Percentiles rank a stretch among this genome's conserved stretches.
Conservation (phyloP, 2,888 invertebrate species). For the Opisthograptis luteolata region DNA sequence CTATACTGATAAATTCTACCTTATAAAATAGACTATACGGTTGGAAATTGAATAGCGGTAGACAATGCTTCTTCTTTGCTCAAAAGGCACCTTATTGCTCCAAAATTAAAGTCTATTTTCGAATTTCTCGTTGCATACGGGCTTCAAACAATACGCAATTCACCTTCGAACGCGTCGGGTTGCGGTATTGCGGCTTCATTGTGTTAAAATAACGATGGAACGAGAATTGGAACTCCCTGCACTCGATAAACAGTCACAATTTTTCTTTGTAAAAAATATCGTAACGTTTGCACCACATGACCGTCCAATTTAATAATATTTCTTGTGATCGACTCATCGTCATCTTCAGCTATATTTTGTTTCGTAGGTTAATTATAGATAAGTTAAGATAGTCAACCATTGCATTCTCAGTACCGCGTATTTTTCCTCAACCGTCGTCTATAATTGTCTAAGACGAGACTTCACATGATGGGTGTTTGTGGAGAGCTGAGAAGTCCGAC, state of each 20-base stretch:
- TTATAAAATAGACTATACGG: slow-evolving; percentile 42
- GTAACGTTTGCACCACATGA: too few relatives aligned
- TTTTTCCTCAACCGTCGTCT: slow-evolving; percentile 63
- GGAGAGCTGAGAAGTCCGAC: slow-evolving; percentile 79
- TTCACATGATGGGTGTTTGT: slow-evolving; percentile 73
- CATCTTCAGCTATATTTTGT: not conserved
- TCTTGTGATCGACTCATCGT: not conserved
- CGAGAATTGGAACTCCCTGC: slow-evolving; percentile 71
- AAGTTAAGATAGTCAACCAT: too few relatives aligned
- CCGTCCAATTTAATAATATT: too few relatives aligned
- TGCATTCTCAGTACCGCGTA: slow-evolving; percentile 37
- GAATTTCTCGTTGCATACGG: slow-evolving; percentile 76
- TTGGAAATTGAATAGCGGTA: slow-evolving; percentile 40
- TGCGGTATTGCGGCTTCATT: slow-evolving; percentile 84
- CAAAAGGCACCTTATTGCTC: slow-evolving; percentile 77
- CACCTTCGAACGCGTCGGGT: slow-evolving; percentile 82
- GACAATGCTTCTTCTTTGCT: slow-evolving; percentile 47
- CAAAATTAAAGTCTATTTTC: slow-evolving; percentile 77
- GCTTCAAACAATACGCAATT: slow-evolving; percentile 83
- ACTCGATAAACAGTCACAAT: slow-evolving; percentile 66
- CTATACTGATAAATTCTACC: slow-evolving; percentile 42
- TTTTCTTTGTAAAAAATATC: slow-evolving; percentile 50
- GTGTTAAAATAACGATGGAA: slow-evolving; percentile 80
- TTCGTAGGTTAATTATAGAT: too few relatives aligned
- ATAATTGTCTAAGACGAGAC: slow-evolving; percentile 73